Conservation (phyloP, 2,888 invertebrate genomes). For the Chironomus tentans region DNA sequence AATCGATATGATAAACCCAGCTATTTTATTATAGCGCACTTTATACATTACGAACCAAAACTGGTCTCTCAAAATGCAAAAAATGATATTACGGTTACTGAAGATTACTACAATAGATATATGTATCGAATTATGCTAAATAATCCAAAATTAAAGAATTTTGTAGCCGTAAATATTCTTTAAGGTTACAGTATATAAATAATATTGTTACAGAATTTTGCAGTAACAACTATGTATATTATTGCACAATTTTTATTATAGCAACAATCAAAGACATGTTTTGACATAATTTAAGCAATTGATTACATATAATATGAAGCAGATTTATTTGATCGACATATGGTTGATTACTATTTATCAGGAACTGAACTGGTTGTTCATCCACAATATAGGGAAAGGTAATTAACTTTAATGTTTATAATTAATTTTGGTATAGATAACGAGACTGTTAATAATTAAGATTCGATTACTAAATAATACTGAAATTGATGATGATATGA, state of each 20-base stretch:
- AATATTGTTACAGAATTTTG: no score
- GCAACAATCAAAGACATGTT: constrained; percentile 10
- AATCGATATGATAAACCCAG: constrained; percentile 2
- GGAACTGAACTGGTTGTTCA: constrained; percentile 13
- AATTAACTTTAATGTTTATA: background rate
- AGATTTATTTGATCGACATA: constrained; percentile 13
- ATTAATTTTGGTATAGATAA: background rate
- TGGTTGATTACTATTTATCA: constrained; percentile 22
- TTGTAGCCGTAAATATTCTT: constrained; percentile 4
- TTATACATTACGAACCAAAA: constrained; percentile 16
- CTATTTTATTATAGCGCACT: constrained; percentile 1
- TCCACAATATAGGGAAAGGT: constrained; percentile 1
- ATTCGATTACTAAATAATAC: no score
- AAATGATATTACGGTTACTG: background rate
- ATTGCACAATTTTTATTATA: background rate
- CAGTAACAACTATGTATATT: no score
- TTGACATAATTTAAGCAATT: background rate
- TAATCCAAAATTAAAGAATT: background rate
- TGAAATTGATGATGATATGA: no score
- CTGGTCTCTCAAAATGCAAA: background rate
- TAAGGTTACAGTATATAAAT: constrained; percentile 14
- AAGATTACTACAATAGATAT: background rate
- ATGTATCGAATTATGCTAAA: constrained; percentile 8
- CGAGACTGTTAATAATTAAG: background rate
- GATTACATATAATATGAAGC: background rate